Evolutionary conservation across 2,113 vertebrate genomes (phyloP).

Genomic region (Callipepla californica): DNA sequence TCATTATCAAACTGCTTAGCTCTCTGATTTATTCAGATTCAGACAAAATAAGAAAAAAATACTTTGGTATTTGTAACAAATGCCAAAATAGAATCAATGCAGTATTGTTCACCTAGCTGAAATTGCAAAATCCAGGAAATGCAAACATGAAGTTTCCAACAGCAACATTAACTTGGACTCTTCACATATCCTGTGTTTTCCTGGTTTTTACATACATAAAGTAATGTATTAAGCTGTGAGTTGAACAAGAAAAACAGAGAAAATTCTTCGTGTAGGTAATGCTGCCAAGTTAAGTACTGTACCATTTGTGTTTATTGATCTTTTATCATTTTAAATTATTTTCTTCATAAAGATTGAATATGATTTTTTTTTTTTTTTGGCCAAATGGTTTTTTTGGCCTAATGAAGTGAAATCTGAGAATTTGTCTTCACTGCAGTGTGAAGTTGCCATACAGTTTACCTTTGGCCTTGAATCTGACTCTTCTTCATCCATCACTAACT

Average conservation of each 20-base stretch:
- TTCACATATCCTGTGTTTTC: constrained; percentile 54
- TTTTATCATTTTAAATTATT: constrained; percentile 2
- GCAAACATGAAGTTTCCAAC: constrained; percentile 68
- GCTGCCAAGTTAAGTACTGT: constrained; percentile 6
- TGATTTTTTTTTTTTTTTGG: neutral
- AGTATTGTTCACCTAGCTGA: constrained; percentile 62
- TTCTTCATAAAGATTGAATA: constrained; percentile 12
- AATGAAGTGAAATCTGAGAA: constrained; percentile 19
- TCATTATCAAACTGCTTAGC: neutral
- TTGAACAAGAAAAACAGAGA: constrained; percentile 58
- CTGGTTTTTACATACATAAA: constrained; percentile 42
- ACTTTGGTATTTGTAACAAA: constrained; percentile 25
- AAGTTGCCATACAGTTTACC: neutral
- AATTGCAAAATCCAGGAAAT: constrained; percentile 63
- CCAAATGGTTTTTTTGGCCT: neutral
- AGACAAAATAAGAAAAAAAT: constrained; percentile 5
- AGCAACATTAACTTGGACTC: constrained; percentile 69
- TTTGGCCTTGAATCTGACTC: neutral
- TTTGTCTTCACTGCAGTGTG: constrained; percentile 25
- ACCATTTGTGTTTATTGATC: constrained; percentile 32
- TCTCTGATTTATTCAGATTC: constrained; percentile 21
- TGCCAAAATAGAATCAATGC: constrained; percentile 65
- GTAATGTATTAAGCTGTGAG: constrained; percentile 49
- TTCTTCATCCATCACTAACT: neutral
- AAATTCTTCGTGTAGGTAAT: neutral